A percentile compares a stretch with the other conserved stretches of the same genome.
Evolutionary conservation across 2,888 invertebrate species (phyloP).

Genomic region (Panzeria rudis): DNA sequence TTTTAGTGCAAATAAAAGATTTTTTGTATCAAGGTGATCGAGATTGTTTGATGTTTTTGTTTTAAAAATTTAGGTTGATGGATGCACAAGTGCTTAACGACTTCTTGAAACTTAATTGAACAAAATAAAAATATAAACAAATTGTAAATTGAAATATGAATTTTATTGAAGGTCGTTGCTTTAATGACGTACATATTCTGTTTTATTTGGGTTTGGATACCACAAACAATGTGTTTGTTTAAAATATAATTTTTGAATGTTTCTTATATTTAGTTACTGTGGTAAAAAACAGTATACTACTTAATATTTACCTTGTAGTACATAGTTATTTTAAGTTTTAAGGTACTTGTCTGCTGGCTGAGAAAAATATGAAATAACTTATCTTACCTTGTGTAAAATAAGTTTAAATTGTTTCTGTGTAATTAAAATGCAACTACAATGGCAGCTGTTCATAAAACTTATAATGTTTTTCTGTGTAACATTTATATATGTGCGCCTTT

Average conservation of each 20-base stretch:
- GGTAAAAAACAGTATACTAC: neutral
- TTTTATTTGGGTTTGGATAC: conserved; percentile 6
- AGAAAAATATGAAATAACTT: conserved; percentile 4
- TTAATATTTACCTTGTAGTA: neutral
- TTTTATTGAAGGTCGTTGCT: conserved; percentile 58
- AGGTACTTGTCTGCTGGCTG: neutral
- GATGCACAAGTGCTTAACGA: conserved; percentile 18
- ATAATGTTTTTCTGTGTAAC: neutral
- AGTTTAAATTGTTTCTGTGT: neutral
- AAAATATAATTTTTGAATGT: neutral
- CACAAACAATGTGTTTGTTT: conserved; percentile 3
- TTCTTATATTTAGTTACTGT: neutral
- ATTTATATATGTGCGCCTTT: no score
- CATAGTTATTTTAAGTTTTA: neutral
- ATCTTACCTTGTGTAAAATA: neutral
- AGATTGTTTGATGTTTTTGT: conserved; percentile 20
- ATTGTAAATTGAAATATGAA: conserved; percentile 24
- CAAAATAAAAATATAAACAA: conserved; percentile 27
- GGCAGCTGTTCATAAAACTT: neutral
- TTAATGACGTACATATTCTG: conserved; percentile 52
- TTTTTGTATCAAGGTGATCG: conserved; percentile 54
- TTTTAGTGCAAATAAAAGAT: conserved; percentile 13
- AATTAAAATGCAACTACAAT: neutral
- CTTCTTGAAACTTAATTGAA: conserved; percentile 1
- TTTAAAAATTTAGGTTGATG: conserved; percentile 51